Evolutionary conservation across 2,888 invertebrate species (phyloP), one percentile per base, ranked within the genome.

Genomic region (Lycophotia porphyrea): DNA sequence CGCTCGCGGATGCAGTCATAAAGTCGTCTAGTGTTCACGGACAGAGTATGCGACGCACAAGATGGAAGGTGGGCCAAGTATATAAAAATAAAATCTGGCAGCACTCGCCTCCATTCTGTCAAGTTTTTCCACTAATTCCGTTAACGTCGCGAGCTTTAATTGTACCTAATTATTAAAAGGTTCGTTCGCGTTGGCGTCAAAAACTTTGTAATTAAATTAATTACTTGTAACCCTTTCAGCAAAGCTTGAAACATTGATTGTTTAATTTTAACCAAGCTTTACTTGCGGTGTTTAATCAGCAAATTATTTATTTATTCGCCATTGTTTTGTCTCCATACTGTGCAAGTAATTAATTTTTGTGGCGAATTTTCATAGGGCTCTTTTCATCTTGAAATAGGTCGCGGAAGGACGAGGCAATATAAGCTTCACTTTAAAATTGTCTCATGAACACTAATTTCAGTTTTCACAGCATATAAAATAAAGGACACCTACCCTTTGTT

Each of bases 181-280:
- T 72, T 72, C 24, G 63, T 67, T 79, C 55, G 73, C 70, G 65
- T 72, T 34, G 58, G 44, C 71, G 70, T 74, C 74, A 67, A 75
- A 75, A 86, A 88, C 75, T 88, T 86, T 84, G 70, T 87, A 78
- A 85, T 87, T 74, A 78, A 78, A 66, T 82, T 82, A 82, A 85
- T 82, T 82, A 65, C 74, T 84, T 74, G 66, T 86, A 77, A 64
- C 74, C 71, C 52, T 75, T 78, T 78, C 69, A 71, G 66, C 66
- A 36, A 72, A 81, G 65, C 69, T 74, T 65, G 84, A 52, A 71
- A 71, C 65, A 65, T 71, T 74, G 65, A 79, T 76, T 64, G 71
- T 77, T 60, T 70, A 80, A 80, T 70, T 76, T 72, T 64, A 65
- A 49, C 34, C 61, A 49, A 66, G 42, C 52, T 70, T 63, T 72